Evolutionary conservation across 2,888 invertebrate species (phyloP).

Genomic region (Thyatira batis): DNA sequence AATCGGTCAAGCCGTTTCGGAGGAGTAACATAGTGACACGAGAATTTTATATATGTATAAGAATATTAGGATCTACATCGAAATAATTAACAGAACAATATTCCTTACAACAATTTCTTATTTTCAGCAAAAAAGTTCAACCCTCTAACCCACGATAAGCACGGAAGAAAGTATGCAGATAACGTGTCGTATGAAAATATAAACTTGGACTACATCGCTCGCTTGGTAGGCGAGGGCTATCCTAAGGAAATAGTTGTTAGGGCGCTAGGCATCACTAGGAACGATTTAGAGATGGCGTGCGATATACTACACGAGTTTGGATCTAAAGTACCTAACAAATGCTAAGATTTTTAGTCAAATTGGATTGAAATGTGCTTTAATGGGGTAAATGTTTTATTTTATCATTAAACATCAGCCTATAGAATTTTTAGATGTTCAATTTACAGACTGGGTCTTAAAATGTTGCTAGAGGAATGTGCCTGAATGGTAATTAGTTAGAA

Average conservation of each 20-base stretch:
- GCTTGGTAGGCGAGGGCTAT: constrained; percentile 94
- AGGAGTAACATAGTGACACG: too few species aligned
- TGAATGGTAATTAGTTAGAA: too few species aligned
- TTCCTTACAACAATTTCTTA: constrained; percentile 9
- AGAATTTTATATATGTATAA: too few species aligned
- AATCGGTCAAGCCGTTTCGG: too few species aligned
- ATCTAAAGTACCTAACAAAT: constrained; percentile 70
- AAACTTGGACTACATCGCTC: constrained; percentile 94
- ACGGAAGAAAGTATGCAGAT: constrained; percentile 73
- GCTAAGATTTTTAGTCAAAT: constrained; percentile 38
- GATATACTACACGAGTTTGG: constrained; percentile 96
- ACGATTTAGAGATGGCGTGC: constrained; percentile 97
- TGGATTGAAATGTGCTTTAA: constrained; percentile 1
- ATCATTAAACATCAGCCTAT: not conserved
- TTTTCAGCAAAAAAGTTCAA: constrained; percentile 75
- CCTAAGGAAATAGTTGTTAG: constrained; percentile 95
- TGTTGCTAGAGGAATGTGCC: too few species aligned
- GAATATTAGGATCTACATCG: too few species aligned
- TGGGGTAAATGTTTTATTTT: not conserved
- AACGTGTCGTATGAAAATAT: constrained; percentile 92
- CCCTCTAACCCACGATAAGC: constrained; percentile 76
- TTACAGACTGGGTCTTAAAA: too few species aligned
- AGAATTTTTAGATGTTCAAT: not conserved
- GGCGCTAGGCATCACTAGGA: constrained; percentile 95
- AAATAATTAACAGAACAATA: too few species aligned